These are phyloP conservation scores for Lerista edwardsae DNA, from an alignment of 2,797 vertebrate genomes.

Conservation along the genomic window DNA sequence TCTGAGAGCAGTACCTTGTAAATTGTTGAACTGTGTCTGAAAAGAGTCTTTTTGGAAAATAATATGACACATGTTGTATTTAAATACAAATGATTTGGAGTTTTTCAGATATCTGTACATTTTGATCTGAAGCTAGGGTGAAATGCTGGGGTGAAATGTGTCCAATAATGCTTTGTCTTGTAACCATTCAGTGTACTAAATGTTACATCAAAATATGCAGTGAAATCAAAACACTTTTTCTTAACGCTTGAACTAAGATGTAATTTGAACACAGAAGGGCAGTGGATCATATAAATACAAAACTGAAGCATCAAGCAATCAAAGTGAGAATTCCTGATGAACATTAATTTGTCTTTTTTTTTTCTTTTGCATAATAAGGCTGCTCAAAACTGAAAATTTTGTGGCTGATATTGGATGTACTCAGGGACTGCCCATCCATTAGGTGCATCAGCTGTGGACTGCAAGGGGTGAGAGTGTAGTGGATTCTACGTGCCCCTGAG, in stretches of 20 bases:
- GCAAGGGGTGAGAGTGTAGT: no score
- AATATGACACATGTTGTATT: not conserved
- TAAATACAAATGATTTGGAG: not conserved
- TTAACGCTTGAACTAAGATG: not conserved
- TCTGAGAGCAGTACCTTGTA: not conserved
- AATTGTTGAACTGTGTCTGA: not conserved
- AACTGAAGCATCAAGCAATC: not conserved
- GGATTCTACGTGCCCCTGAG: no score
- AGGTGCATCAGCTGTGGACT: no score
- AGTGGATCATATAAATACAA: not conserved
- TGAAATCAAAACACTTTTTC: not conserved
- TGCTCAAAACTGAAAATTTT: not conserved
- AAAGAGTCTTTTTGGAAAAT: not conserved
- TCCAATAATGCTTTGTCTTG: not conserved
- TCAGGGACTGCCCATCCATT: no score
- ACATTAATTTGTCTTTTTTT: not conserved
- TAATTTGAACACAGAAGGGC: not conserved
- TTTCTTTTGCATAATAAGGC: not conserved
- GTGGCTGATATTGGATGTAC: not conserved
- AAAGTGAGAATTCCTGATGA: not conserved
- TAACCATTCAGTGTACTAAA: not conserved
- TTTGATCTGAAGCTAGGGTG: not conserved
- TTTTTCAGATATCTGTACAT: not conserved
- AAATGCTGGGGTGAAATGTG: not conserved
- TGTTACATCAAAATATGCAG: not conserved